phyloP scores from a whole-genome alignment of 2,888 invertebrate genomes.

The Sinhomidia bicolor region DNA sequence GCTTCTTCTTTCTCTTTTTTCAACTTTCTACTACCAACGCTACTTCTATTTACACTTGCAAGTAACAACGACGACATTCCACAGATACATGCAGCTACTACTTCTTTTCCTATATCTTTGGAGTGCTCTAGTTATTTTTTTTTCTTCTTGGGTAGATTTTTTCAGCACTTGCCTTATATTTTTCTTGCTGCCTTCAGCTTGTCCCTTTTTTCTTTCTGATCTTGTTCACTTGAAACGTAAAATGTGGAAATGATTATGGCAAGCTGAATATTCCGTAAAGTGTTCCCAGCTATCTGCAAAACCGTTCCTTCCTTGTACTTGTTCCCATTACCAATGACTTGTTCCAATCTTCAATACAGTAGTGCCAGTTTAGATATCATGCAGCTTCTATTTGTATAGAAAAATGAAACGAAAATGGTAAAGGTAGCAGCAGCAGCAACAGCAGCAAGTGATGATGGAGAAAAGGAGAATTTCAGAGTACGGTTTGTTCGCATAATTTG shows the following conservation, averaged over 20 bases:
- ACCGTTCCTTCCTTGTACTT: not conserved
- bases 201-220: slow-evolving; percentile 9
- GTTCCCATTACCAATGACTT: not conserved
- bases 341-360: not conserved
- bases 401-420: slow-evolving; percentile 1
- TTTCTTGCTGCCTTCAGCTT: slow-evolving; percentile 4
- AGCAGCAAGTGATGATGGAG: not conserved
- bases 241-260: slow-evolving; percentile 48
- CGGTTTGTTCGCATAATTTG: not conserved
- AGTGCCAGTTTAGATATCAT: not conserved
- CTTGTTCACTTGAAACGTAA: slow-evolving; percentile 34
- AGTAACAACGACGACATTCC: too few relatives aligned
- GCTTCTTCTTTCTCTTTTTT: not conserved
- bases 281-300: slow-evolving; percentile 40
- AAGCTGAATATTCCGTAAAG: slow-evolving; percentile 35
- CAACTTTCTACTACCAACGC: not conserved
- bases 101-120: not conserved
- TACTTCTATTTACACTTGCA: too few relatives aligned
- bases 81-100: not conserved
- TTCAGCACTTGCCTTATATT: not conserved
- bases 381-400: not conserved
- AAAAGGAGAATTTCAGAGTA: slow-evolving; percentile 2
- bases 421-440: not conserved
- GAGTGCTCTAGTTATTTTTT: slow-evolving; percentile 45
- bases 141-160: slow-evolving; percentile 37